Evolutionary conservation across 2,113 vertebrate genomes (phyloP), one percentile per base, ranked within the genome.

Genomic region (Corythoichthys intestinalis): DNA sequence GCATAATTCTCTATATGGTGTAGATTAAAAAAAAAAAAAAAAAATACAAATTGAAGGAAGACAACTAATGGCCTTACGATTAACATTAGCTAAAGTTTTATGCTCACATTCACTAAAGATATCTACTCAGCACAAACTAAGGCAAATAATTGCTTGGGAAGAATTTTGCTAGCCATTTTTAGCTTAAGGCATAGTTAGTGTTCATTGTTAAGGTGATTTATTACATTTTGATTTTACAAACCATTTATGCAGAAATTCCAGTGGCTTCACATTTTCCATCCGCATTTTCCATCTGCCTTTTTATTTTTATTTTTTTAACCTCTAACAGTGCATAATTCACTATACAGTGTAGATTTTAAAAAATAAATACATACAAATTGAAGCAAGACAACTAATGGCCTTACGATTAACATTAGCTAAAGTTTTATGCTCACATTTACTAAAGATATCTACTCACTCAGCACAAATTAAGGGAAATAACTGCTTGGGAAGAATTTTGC

Each of bases 141-240:
- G 85, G 75, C 5, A 78, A 78, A 67, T 76, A 85, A 88, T 79
- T 81, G 79, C 81, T 71, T 81, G 69, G 68, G 82, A 83, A 88
- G 66, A 75, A 53, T 38, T 75, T 76, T 82, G 88, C 82, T 85
- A 88, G 85, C 82, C n/a, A n/a, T n/a, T n/a, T n/a, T n/a, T n/a
- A n/a, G n/a, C n/a, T n/a, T n/a, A n/a, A n/a, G n/a, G n/a, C 9
- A 44, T 5, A 7, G 9, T 44, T 44, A 44, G 41, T 44, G 5
- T 8, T 44, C 41, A 44, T 7, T 44, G 5, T 2, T 44, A 8
- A 44, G 41, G 41, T 44, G 41, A 44, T 44, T 44, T 44, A 44
- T 44, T 44, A 44, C 5, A 44, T 44, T 44, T 44, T 44, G 41
- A 44, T 44, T 44, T 7, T 44, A 8, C 41, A 2, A 44, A 7